phyloP scores from a whole-genome alignment of 2,888 invertebrate genomes.

The Escarpia spicata region DNA sequence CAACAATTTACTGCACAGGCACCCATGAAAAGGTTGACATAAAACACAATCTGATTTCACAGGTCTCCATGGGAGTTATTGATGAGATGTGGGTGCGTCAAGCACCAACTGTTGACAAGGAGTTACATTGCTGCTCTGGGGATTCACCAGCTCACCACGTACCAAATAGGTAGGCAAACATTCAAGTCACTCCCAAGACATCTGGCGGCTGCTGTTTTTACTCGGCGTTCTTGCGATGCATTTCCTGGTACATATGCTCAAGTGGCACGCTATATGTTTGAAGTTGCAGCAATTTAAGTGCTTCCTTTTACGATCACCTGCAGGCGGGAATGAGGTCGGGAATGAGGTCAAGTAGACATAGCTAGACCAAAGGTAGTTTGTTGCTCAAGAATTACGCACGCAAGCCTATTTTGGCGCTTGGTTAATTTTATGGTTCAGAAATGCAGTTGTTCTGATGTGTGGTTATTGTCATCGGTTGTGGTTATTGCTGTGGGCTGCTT shows the following conservation, averaged over 20 bases:
- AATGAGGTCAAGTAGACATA: background rate
- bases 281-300: background rate
- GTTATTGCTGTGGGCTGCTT: background rate
- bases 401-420: background rate
- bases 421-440: background rate
- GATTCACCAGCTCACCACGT: background rate
- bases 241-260: background rate
- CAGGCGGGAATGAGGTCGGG: background rate
- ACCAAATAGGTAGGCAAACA: background rate
- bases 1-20: background rate
- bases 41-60: slow-evolving; percentile 7
- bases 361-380: background rate
- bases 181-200: background rate
- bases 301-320: background rate
- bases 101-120: background rate
- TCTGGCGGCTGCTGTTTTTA: background rate
- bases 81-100: background rate
- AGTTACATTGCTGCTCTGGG: background rate
- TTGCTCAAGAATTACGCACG: background rate
- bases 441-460: background rate
- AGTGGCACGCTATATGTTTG: background rate
- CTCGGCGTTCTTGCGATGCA: background rate
- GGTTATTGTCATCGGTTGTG: background rate
- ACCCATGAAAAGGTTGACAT: background rate
- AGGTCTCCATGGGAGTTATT: background rate